These are phyloP conservation scores for Hassar affinis DNA, from an alignment of 2,113 vertebrate species.

Conservation along the genomic window DNA sequence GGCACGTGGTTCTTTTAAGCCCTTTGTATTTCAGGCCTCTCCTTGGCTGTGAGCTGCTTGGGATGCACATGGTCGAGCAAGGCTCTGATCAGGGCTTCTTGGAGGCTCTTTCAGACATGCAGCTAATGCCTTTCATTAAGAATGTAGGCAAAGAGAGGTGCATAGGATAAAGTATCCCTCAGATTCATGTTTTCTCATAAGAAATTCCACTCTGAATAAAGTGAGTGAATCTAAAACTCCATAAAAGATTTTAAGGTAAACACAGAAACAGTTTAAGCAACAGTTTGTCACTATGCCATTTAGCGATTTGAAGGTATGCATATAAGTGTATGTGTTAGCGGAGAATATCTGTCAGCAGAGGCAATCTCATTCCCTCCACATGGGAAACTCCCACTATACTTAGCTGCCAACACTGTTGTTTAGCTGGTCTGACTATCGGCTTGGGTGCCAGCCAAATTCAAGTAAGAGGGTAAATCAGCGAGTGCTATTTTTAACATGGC, in stretches of 20 bases:
- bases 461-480: slow-evolving; percentile 29
- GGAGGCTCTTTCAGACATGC: no score
- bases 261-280: not conserved
- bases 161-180: not conserved
- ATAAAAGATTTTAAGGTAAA: slow-evolving; percentile 7
- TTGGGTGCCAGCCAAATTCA: slow-evolving; percentile 53
- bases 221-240: not conserved
- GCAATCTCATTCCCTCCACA: slow-evolving; percentile 32
- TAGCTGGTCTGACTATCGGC: slow-evolving; percentile 61
- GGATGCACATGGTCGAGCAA: no score
- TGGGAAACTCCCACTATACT: slow-evolving; percentile 51
- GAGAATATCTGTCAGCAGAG: slow-evolving; percentile 26
- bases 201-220: not conserved
- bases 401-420: slow-evolving; percentile 58
- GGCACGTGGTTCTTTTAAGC: no score
- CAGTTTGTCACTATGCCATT: not conserved
- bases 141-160: slow-evolving; percentile 14
- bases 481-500: slow-evolving; percentile 4
- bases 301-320: slow-evolving; percentile 12
- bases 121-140: slow-evolving; percentile 25
- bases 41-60: no score
- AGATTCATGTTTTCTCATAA: slow-evolving; percentile 13
- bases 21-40: no score
- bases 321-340: slow-evolving; percentile 4
- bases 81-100: no score